Percentiles rank a stretch among this genome's conserved stretches.
Conservation (phyloP, 2,888 invertebrate genomes). For the Drosophila imparisetae region DNA sequence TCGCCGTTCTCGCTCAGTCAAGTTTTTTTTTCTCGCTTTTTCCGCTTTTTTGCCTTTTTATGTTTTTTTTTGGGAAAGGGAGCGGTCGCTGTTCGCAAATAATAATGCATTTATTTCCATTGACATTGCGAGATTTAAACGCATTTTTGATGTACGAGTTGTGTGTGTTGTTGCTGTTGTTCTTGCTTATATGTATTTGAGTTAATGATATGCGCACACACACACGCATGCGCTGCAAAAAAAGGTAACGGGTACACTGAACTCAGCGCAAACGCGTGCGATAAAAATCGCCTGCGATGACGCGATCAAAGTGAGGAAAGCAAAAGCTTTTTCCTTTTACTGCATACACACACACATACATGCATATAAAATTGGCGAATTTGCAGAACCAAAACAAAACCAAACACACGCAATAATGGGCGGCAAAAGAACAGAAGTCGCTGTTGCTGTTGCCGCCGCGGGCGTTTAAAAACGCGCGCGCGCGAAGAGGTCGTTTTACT, state of each 20-base stretch:
- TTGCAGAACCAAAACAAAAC: conserved; percentile 76
- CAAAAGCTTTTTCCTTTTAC: conserved; percentile 59
- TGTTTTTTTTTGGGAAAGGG: conserved; percentile 63
- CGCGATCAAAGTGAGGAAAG: conserved; percentile 51
- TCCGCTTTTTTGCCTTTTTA: conserved; percentile 26
- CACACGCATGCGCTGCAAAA: conserved; percentile 30
- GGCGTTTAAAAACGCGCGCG: conserved; percentile 48
- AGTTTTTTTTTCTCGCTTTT: not conserved
- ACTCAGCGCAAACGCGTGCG: conserved; percentile 48
- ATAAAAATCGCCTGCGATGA: conserved; percentile 40
- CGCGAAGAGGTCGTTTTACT: conserved; percentile 31
- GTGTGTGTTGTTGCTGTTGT: conserved; percentile 54
- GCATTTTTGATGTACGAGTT: conserved; percentile 76
- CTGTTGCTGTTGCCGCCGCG: conserved; percentile 26
- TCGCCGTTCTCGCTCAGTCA: conserved; percentile 35
- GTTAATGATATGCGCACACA: conserved; percentile 47
- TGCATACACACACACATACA: conserved; percentile 12
- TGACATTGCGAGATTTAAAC: conserved; percentile 74
- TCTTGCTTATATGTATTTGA: conserved; percentile 41
- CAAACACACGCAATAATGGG: conserved; percentile 42
- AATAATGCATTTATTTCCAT: conserved; percentile 72
- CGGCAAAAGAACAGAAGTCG: conserved; percentile 66
- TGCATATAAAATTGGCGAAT: conserved; percentile 54
- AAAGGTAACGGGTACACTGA: conserved; percentile 79
- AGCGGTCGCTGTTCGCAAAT: conserved; percentile 63